Percentiles rank a stretch among this genome's conserved stretches.
Evolutionary conservation across 2,113 vertebrate genomes (phyloP).

Genomic region (Cromileptes altivelis): DNA sequence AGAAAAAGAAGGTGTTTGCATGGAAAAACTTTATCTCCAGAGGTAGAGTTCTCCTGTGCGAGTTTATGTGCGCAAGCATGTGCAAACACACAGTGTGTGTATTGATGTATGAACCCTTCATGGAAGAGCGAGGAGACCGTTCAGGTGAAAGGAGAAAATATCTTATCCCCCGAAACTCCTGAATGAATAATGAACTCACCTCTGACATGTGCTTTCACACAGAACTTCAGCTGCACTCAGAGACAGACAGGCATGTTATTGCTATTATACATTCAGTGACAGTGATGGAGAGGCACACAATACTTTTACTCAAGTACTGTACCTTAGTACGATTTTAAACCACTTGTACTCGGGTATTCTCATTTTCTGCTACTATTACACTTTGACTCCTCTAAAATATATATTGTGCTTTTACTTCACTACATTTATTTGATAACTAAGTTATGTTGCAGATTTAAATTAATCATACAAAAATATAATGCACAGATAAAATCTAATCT

Average conservation of each 20-base stretch:
- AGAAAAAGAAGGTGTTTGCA: slow-evolving; percentile 26
- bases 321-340: not conserved
- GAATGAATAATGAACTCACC: slow-evolving; percentile 30
- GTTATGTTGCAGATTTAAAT: too few relatives aligned
- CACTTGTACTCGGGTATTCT: not conserved
- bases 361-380: not conserved
- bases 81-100: not conserved
- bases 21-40: slow-evolving; percentile 33
- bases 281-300: not conserved
- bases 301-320: not conserved
- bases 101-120: slow-evolving; percentile 33
- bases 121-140: slow-evolving; percentile 20
- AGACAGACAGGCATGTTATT: not conserved
- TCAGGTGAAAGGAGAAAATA: slow-evolving; percentile 44
- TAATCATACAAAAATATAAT: too few relatives aligned
- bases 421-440: too few relatives aligned
- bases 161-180: slow-evolving; percentile 19
- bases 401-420: too few relatives aligned
- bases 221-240: slow-evolving; percentile 20
- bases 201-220: slow-evolving; percentile 1
- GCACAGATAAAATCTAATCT: too few relatives aligned
- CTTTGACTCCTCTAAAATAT: too few relatives aligned
- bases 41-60: not conserved
- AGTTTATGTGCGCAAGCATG: slow-evolving; percentile 2
- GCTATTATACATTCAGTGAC: not conserved